Evolutionary conservation across 2,888 invertebrate species (phyloP), one percentile per base, ranked within the genome.

Genomic region (Hypercompe scribonia): DNA sequence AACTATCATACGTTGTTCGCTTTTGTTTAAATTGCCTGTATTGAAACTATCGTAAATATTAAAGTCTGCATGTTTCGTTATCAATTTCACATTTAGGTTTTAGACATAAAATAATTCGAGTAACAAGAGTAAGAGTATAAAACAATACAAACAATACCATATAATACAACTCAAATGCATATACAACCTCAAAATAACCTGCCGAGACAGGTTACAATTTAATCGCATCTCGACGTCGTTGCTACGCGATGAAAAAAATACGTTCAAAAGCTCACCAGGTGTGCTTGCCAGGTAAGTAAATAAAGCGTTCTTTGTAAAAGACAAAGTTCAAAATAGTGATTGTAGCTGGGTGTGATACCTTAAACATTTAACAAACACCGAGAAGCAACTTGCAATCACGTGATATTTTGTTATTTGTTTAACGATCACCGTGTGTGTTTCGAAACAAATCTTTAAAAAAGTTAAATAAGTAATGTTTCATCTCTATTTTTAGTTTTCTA

Each of bases 221-320:
- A 88, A 88, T 88, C 87, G 86, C 81, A 87, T 86, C 86, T 87
- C 84, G 81, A 84, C 78, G 83, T 85, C 78, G 83, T 85, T 79
- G 85, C 79, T 77, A 79, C 73, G 81, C 81, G 81, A 83, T 84
- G 85, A 86, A 88, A 89, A 88, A 89, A 90, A 87, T n/a, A 79
- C 76, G 81, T 78, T 73, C 68, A 80, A 68, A 36, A 79, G 82
- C 79, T 79, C 78, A 83, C 88, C 89, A 89, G 90, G 88, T 91
- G 90, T 87, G 85, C 75, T 84, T 79, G 85, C 79, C 89, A 91
- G 89, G 90, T 90, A 91, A 87, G 88, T 89, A 90, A 86, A 85
- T 81, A 42, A 83, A 82, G 67, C 78, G 78, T 76, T 81, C 78
- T 78, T 78, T 80, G 72, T 70, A 63, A 74, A 65, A 50, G 46